Evolutionary conservation across 2,113 vertebrate species (phyloP).

Genomic region (Engraulis encrasicolus): DNA sequence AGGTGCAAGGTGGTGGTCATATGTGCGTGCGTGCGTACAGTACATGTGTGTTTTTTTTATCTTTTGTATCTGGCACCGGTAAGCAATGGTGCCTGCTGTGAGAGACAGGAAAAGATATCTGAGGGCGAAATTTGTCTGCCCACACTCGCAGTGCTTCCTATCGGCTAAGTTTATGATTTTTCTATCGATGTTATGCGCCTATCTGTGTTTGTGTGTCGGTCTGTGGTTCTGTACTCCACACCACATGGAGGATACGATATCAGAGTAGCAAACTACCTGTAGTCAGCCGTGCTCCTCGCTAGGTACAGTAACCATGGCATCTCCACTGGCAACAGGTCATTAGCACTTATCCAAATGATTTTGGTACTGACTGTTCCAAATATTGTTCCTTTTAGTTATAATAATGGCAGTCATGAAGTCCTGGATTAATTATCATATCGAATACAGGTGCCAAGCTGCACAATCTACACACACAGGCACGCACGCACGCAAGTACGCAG

Average conservation of each 20-base stretch:
- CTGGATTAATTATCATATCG: slow-evolving; percentile 7
- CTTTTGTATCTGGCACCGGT: not conserved
- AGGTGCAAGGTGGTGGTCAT: too few species aligned
- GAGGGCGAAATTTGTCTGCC: too few species aligned
- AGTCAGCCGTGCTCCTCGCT: not conserved
- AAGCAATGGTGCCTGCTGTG: not conserved
- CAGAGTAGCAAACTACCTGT: not conserved
- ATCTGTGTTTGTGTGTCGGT: not conserved
- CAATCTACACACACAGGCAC: too few species aligned
- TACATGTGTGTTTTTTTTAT: too few species aligned
- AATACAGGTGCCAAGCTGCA: not conserved
- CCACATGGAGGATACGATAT: not conserved
- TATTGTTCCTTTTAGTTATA: slow-evolving; percentile 28
- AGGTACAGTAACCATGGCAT: not conserved
- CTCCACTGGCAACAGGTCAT: not conserved
- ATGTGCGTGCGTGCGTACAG: too few species aligned
- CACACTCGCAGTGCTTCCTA: too few species aligned
- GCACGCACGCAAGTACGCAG: too few species aligned
- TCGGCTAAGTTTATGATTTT: not conserved
- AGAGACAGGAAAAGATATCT: not conserved
- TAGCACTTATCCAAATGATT: not conserved
- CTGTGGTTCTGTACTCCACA: not conserved
- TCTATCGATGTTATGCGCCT: not conserved
- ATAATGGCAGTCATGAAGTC: not conserved
- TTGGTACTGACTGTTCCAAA: not conserved